Evolutionary conservation across 2,888 invertebrate genomes (phyloP), one percentile per base, ranked within the genome.

Genomic region (Isoperla grammatica): DNA sequence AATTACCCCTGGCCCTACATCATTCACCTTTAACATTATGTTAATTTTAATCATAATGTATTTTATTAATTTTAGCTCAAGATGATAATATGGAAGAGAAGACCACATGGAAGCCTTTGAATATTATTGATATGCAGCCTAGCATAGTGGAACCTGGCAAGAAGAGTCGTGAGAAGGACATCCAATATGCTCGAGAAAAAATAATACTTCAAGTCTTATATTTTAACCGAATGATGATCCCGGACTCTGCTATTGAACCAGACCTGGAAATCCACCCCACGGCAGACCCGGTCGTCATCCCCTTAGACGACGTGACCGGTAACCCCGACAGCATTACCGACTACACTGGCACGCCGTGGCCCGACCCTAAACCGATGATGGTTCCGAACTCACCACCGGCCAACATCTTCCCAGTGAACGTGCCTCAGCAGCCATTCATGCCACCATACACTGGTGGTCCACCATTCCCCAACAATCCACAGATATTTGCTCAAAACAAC

Each of bases 181-280:
- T 92, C 56, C 95, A 96, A 74, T 87, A 87, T 65, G 87, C 90
- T 56, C 79, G 95, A 17, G 95, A 96, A 73, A 87, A 88, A 70
- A 86, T 85, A 40, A 89, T 91, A 1, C 76, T 95, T 19, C 88
- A 88, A 69, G 87, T 90, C 0, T 75, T 92, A 17, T 91, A 91
- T 74, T 90, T 90, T 73, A 85, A 86, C 67, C 84, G 86, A 64
- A 66, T 0, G 63, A 82, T 81, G 76, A 87, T 95, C 64, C 95
- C 95, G 0, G 95, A 95, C 70, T 85, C 88, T 22, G 81, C 95
- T 0, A 79, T 84, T 19, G 96, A 96, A 76, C 91, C 95, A 1
- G 94, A 95, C 67, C 78, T 85, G 58, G 93, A 94, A 75, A 84
- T 84, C 15, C 87, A 88, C 68, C 79, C 78, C 29, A 84, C 85